Evolutionary conservation across 2,113 vertebrate species (phyloP).

Genomic region (Perognathus longimembris): DNA sequence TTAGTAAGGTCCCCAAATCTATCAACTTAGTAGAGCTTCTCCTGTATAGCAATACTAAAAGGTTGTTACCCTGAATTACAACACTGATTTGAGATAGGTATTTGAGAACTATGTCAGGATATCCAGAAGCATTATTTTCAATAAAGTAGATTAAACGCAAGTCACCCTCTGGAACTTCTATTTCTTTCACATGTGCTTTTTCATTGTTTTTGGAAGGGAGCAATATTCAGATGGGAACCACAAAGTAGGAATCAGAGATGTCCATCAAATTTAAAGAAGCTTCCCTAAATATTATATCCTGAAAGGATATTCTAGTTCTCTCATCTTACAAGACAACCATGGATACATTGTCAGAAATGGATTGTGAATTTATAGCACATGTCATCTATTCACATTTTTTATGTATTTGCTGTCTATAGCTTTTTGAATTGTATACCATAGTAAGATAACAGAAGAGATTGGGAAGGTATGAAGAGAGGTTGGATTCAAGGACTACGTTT

Average conservation of each 20-base stretch:
- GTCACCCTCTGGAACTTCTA: background rate
- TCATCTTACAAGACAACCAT: slow-evolving; percentile 1
- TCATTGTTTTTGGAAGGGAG: background rate
- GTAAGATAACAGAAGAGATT: slow-evolving; percentile 12
- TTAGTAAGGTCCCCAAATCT: slow-evolving; percentile 33
- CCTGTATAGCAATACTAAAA: background rate
- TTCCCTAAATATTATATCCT: slow-evolving; percentile 16
- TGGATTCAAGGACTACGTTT: background rate
- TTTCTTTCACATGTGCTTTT: background rate
- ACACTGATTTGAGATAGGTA: background rate
- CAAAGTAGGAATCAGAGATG: background rate
- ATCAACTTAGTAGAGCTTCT: background rate
- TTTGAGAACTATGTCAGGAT: slow-evolving; percentile 1
- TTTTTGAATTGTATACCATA: slow-evolving; percentile 2
- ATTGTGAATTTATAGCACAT: slow-evolving; percentile 47
- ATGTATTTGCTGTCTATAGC: background rate
- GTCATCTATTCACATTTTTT: slow-evolving; percentile 18
- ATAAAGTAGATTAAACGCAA: background rate
- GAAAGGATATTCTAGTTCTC: slow-evolving; percentile 13
- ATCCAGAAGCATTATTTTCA: background rate
- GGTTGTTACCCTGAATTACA: slow-evolving; percentile 19
- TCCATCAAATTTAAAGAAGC: slow-evolving; percentile 23
- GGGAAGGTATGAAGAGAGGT: background rate
- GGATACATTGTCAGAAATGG: slow-evolving; percentile 28
- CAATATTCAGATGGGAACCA: background rate